These are phyloP conservation scores for Melinopterus prodromus DNA, from an alignment of 2,888 invertebrate species.

Conservation along the genomic window DNA sequence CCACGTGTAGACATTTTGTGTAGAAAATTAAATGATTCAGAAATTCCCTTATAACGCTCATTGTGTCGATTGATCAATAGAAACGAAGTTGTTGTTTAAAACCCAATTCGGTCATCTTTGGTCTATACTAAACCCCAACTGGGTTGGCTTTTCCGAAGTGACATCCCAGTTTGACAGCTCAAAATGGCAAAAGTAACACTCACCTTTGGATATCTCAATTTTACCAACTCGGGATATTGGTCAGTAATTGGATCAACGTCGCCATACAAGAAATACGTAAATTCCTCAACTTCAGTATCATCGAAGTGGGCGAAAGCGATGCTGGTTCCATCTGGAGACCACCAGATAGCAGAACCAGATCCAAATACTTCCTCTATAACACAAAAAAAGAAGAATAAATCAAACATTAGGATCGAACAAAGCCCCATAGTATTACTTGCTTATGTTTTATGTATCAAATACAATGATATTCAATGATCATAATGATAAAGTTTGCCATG, in stretches of 20 bases:
- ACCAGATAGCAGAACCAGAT: slow-evolving; percentile 79
- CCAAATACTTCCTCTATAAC: slow-evolving; percentile 80
- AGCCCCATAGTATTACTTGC: background rate
- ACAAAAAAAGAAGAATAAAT: slow-evolving; percentile 28
- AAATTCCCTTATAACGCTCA: no score
- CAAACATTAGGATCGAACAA: background rate
- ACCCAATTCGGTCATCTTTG: no score
- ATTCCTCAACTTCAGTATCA: slow-evolving; percentile 72
- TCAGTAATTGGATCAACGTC: slow-evolving; percentile 64
- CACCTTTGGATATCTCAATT: slow-evolving; percentile 83
- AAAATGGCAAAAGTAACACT: slow-evolving; percentile 9
- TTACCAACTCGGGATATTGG: slow-evolving; percentile 74
- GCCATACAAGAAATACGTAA: slow-evolving; percentile 73
- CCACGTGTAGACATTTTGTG: no score
- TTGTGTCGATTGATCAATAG: no score
- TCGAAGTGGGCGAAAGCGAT: slow-evolving; percentile 79
- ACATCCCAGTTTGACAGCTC: no score
- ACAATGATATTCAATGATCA: no score
- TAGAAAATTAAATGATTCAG: no score
- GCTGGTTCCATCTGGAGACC: slow-evolving; percentile 73
- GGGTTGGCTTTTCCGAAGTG: no score
- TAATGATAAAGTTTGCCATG: no score
- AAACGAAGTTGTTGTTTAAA: no score
- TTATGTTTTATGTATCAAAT: background rate
- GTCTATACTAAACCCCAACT: no score